phyloP scores from a whole-genome alignment of 2,113 vertebrate genomes.

The Struthidea cinerea region DNA sequence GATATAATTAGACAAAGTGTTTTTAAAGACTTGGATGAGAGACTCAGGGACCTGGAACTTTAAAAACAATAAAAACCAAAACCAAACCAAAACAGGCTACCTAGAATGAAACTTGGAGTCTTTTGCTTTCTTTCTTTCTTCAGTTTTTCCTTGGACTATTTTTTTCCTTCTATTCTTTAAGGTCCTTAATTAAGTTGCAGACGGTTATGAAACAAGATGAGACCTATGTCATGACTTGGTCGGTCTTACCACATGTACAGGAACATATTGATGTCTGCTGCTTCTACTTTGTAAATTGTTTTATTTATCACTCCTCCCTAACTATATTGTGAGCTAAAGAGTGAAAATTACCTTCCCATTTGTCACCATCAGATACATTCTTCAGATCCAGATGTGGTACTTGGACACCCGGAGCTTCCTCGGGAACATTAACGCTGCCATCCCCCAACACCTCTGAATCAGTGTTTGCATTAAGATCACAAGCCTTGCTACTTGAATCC shows the following conservation, averaged over 20 bases:
- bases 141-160: background rate
- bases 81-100: background rate
- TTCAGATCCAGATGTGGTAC: constrained; percentile 75
- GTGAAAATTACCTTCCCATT: constrained; percentile 79
- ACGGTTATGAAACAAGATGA: background rate
- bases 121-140: background rate
- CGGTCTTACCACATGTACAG: rapidly evolving
- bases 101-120: background rate
- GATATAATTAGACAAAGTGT: background rate
- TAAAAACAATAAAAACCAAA: background rate
- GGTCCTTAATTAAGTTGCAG: background rate
- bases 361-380: constrained; percentile 74
- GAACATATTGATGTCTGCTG: background rate
- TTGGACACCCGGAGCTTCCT: constrained; percentile 58
- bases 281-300: background rate
- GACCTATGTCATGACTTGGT: background rate
- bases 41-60: background rate
- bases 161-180: background rate
- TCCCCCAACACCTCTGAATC: constrained; percentile 58
- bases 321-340: background rate
- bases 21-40: background rate
- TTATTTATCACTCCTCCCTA: background rate
- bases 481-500: constrained; percentile 68
- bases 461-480: constrained; percentile 76
- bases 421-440: constrained; percentile 36